Evolutionary conservation across 2,797 vertebrate genomes (phyloP), one percentile per base, ranked within the genome.

Genomic region (Cynodonichthys magdalenae): DNA sequence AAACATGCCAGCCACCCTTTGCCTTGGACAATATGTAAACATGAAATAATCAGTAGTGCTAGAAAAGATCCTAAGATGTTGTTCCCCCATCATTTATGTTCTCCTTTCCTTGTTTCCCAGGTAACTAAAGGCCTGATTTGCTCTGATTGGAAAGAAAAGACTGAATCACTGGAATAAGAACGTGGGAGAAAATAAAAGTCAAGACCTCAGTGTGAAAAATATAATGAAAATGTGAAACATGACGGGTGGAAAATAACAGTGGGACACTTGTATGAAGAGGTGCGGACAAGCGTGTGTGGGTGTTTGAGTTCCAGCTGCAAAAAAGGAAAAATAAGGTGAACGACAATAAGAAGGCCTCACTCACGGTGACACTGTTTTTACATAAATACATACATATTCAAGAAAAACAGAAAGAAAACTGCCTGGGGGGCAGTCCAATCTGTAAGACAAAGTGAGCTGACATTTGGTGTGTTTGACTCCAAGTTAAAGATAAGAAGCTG

Each of bases 401-500:
- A 50, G 24, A 56, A 29, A 41, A 63, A 60, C n/a, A 4, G 27
- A 49, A 63, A 46, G 19, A 46, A 46, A 8, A 34, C 36, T 39
- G 24, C 36, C 59, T 17, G 20, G 24, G 24, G 41, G 58, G 41
- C 62, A 59, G 18, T n/a, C 41, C 71, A 19, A 63, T 74, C 41
- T 78, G 59, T 60, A 53, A 57, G n/a, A 71, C 60, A 75, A 63
- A 72, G 51, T 7, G 4, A 55, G 52, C 42, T 78, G 68, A 66
- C 61, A 57, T 65, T 81, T 49, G 58, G 56, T 72, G 17, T 66
- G 45, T 74, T 46, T 78, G 36, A 31, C 71, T 42, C 0, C 18
- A 49, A 73, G 70, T 55, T 66, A 69, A 72, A 76, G 76, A 86
- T 78, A 74, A 84, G 77, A 82, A 75, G 75, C 71, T 78, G 78